Base-by-base conservation (phyloP, 2,797 vertebrate species). In the Lagocephalus sceleratus region DNA sequence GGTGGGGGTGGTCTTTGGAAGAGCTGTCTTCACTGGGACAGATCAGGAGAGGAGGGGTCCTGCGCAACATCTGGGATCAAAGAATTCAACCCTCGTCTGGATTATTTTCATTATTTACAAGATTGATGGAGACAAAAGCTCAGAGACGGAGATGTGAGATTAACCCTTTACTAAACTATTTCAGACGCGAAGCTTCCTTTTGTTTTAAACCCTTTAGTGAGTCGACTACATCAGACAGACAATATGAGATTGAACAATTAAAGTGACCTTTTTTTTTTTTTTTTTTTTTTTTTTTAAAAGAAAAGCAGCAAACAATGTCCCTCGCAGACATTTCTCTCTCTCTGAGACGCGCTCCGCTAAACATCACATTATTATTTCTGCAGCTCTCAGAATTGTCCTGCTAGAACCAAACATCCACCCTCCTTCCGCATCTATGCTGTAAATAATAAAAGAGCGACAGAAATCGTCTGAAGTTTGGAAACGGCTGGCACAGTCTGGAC, bases 231-330 rank as follows among this genome's bases (percentile, higher is more conserved):
- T 73, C 60, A 77, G 76, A 83, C 84, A 82, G 74, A 79, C 63
- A 81, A 79, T 56, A 78, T 83, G 87, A 86, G 78, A 81, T 53
- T 81, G 78, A 87, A 88, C 72, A 80, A 86, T 88, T 91, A 92
- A 92, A 91, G 90, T 92, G 90, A 91, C 88, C 75, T 87, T 90
- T 87, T 55, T 76, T 16, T 20, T 5, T 41, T 41, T 41, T 41
- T n/a, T n/a, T 87, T 90, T 87, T 55, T 76, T 16, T 20, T 5
- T 41, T 41, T 41, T 41, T n/a, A 21, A 44, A 44, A 44, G 20
- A 72, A 79, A 91, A 92, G 91, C 91, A 91, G 90, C 90, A 90
- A 90, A 90, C 77, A 68, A 87, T 78, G 86, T 89, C 87, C 85
- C 75, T 87, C 62, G 75, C 76, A 85, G 81, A 87, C 83, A 83